Percentiles rank a stretch among this genome's conserved stretches.
Evolutionary conservation across 2,797 vertebrate species (phyloP).

Genomic region (Oreochromis grahami): DNA sequence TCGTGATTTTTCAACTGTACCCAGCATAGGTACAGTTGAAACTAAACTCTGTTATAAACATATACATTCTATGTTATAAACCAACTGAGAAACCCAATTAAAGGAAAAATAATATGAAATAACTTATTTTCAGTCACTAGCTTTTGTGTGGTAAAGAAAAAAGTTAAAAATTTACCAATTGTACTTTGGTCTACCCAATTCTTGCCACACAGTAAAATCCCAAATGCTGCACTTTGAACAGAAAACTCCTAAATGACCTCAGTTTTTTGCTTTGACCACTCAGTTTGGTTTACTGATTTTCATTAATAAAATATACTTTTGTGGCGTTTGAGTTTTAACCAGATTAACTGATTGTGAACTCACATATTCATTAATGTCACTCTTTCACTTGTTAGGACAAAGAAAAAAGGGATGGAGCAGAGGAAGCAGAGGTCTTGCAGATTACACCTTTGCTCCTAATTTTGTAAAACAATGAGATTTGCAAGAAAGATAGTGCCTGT

Average conservation of each 20-base stretch:
- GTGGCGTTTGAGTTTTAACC: background rate
- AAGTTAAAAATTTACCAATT: background rate
- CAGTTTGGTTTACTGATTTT: background rate
- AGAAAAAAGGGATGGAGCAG: background rate
- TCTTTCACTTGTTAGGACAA: background rate
- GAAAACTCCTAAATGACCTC: background rate
- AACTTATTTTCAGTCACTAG: background rate
- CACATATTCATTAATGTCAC: background rate
- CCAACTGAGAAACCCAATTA: background rate
- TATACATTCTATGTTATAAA: background rate
- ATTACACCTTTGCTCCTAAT: background rate
- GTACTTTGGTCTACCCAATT: background rate
- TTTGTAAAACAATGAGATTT: background rate
- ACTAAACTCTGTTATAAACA: background rate
- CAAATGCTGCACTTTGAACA: background rate
- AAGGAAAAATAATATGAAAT: background rate
- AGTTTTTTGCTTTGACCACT: background rate
- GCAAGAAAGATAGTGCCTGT: background rate
- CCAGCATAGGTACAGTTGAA: too few species aligned
- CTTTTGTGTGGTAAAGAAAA: background rate
- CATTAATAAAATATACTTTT: background rate
- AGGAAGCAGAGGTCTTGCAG: background rate
- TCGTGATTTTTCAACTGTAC: too few species aligned
- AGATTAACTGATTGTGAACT: background rate
- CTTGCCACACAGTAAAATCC: background rate